These are phyloP conservation scores for Psix sp. DNA, from an alignment of 1,140 invertebrate genomes.

Conservation along the genomic window DNA sequence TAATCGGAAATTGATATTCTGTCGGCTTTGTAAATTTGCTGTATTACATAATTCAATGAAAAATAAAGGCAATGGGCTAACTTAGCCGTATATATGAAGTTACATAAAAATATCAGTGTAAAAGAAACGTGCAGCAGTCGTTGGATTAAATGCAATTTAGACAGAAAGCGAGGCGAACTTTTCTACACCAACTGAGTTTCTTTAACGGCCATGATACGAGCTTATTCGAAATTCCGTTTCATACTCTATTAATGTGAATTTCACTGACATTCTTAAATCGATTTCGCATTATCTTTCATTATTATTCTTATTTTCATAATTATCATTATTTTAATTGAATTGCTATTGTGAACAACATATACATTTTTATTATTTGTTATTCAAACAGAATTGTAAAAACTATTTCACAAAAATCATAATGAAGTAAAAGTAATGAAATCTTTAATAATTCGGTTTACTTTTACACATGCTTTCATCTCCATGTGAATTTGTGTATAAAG, in stretches of 20 bases:
- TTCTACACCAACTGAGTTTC: slow-evolving; percentile 18
- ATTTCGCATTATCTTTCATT: neutral
- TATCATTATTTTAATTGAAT: too few relatives aligned
- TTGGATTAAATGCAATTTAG: slow-evolving; percentile 30
- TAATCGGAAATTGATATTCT: too few relatives aligned
- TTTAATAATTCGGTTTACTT: too few relatives aligned
- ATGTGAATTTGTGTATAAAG: too few relatives aligned
- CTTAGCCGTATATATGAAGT: slow-evolving; percentile 28
- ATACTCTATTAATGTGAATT: slow-evolving; percentile 16
- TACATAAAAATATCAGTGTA: slow-evolving; percentile 40
- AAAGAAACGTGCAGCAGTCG: slow-evolving; percentile 17
- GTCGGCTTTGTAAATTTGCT: too few relatives aligned
- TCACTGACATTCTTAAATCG: neutral
- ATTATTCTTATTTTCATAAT: too few relatives aligned
- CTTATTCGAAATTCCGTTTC: slow-evolving; percentile 2
- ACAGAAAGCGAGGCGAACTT: slow-evolving; percentile 6
- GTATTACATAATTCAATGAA: slow-evolving; percentile 5
- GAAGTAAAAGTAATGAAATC: too few relatives aligned
- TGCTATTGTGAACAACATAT: too few relatives aligned
- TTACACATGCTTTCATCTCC: too few relatives aligned
- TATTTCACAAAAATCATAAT: too few relatives aligned
- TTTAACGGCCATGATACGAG: slow-evolving; percentile 14
- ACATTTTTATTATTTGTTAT: too few relatives aligned
- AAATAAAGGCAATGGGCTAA: slow-evolving; percentile 9
- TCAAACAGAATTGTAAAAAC: too few relatives aligned